Percentiles rank a stretch among this genome's conserved stretches.
These are phyloP conservation scores for Drosophila mercatorum DNA, from an alignment of 2,888 invertebrate species.

Conservation along the genomic window DNA sequence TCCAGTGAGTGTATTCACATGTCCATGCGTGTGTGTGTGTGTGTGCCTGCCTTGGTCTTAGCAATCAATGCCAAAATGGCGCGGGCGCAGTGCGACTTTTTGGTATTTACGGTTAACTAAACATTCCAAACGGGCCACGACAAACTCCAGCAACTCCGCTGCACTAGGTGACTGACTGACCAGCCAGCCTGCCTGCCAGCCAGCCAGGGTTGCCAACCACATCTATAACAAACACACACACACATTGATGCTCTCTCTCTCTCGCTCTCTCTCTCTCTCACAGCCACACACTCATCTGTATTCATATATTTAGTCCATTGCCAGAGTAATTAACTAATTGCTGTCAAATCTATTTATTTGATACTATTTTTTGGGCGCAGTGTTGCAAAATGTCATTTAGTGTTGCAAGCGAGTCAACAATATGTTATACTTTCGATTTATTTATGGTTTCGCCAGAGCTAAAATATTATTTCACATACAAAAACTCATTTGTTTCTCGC, in stretches of 20 bases:
- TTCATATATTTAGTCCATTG: neutral
- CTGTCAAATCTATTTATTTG: neutral
- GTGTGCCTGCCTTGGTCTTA: slow-evolving; percentile 45
- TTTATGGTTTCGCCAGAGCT: slow-evolving; percentile 6
- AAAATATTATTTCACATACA: neutral
- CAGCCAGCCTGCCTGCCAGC: slow-evolving; percentile 16
- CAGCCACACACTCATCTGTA: too few species aligned
- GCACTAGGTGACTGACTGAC: slow-evolving; percentile 30
- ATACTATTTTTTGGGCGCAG: neutral
- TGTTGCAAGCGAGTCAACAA: slow-evolving; percentile 13
- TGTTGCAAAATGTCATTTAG: slow-evolving; percentile 28
- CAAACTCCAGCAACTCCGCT: slow-evolving; percentile 43
- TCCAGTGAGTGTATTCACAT: slow-evolving; percentile 67
- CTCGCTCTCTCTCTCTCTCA: too few species aligned
- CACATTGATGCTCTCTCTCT: too few species aligned
- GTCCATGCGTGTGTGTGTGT: slow-evolving; percentile 24
- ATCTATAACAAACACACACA: neutral
- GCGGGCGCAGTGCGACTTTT: slow-evolving; percentile 72
- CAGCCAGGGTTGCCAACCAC: slow-evolving; percentile 23
- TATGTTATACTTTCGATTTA: neutral
- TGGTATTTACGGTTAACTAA: slow-evolving; percentile 75
- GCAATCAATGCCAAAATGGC: slow-evolving; percentile 77
- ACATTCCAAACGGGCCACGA: slow-evolving; percentile 70
- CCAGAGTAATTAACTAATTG: slow-evolving; percentile 10
- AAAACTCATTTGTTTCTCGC: neutral